Percentiles rank a stretch among this genome's conserved stretches.
phyloP scores from a whole-genome alignment of 1,140 invertebrate species.

The Palaemon carinicauda region DNA sequence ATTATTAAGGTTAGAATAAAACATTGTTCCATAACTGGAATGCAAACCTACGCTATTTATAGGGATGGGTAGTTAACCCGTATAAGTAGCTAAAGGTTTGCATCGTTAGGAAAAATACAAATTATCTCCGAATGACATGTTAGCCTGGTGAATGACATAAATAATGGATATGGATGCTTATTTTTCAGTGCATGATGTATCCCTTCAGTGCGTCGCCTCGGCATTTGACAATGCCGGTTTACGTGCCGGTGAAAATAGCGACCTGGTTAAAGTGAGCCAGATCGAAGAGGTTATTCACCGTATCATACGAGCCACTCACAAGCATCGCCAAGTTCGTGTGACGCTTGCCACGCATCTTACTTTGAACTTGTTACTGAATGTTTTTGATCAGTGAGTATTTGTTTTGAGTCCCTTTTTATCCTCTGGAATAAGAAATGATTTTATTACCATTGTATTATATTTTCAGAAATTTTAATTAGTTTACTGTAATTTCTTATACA shows the following conservation, averaged over 20 bases:
- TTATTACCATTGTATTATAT: no score
- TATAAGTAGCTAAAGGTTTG: no score
- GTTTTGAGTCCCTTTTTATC: background rate
- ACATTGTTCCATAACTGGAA: no score
- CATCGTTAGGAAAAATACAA: no score
- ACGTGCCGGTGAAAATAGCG: constrained; percentile 32
- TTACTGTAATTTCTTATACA: no score
- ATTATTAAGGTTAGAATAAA: no score
- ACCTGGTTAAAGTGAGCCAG: constrained; percentile 41
- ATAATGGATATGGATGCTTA: constrained; percentile 66
- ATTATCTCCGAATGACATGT: no score
- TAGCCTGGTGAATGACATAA: no score
- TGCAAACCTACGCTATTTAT: no score
- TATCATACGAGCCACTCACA: constrained; percentile 25
- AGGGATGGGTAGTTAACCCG: no score
- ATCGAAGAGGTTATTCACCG: constrained; percentile 34
- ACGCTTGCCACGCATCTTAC: constrained; percentile 70
- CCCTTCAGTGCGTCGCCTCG: constrained; percentile 42
- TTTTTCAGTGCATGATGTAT: constrained; percentile 60
- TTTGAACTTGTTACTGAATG: constrained; percentile 72
- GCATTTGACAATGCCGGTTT: constrained; percentile 31
- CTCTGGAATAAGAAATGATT: no score
- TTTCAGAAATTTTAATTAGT: no score
- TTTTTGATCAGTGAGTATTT: constrained; percentile 71
- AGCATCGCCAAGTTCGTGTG: constrained; percentile 66